Evolutionary conservation across 2,888 invertebrate species (phyloP).

Genomic region (Orthonychiurus folsomi): DNA sequence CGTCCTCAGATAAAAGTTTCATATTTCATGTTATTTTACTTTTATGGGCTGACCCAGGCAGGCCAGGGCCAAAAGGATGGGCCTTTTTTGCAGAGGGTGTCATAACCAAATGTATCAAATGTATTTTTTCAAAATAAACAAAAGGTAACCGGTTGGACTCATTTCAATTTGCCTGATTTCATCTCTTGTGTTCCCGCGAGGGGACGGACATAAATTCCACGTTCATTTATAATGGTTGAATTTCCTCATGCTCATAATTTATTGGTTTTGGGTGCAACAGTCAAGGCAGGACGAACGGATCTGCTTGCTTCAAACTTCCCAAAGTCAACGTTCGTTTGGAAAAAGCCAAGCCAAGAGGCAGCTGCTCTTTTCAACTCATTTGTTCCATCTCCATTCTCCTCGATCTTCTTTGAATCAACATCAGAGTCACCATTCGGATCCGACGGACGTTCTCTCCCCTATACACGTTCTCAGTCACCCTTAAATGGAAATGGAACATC

Average conservation of each 20-base stretch:
- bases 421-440: too few relatives aligned
- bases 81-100: too few relatives aligned
- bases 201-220: background rate
- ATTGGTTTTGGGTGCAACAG: background rate
- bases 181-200: background rate
- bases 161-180: background rate
- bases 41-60: too few relatives aligned
- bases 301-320: too few relatives aligned
- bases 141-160: too few relatives aligned
- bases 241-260: background rate
- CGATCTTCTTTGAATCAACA: too few relatives aligned
- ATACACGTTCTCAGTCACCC: background rate
- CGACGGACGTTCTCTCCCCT: background rate
- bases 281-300: too few relatives aligned
- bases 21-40: background rate
- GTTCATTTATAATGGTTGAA: background rate
- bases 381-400: background rate
- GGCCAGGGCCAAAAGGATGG: too few relatives aligned
- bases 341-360: background rate
- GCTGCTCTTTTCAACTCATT: conserved; percentile 1
- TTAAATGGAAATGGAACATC: too few relatives aligned
- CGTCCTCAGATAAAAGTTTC: too few relatives aligned
- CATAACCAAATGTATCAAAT: too few relatives aligned
- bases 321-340: background rate
- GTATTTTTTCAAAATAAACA: too few relatives aligned